Evolutionary conservation across 2,888 invertebrate species (phyloP), one percentile per base, ranked within the genome.

Genomic region (Auanema freiburgensis): DNA sequence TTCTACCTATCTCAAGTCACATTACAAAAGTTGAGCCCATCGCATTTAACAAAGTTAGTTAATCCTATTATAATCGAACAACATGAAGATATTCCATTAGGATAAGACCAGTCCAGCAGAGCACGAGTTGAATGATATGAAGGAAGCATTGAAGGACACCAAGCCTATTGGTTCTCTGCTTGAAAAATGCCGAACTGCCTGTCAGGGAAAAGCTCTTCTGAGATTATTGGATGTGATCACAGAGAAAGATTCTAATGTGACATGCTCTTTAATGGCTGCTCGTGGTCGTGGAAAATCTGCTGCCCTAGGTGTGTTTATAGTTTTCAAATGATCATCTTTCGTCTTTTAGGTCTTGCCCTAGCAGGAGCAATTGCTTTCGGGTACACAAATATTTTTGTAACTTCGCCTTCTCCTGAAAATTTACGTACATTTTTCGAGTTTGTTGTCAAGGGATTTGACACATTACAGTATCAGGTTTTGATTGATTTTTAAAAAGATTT

Each of bases 381-480:
- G 33, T 92, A 92, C 84, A 91, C 93, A 44, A 95, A 94, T 84
- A 91, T 96, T 67, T 97, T 94, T 86, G 94, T 98, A 43, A 96
- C 98, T 0, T 93, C 95, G 59, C 98, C 98, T 0, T 92, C 92
- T 84, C 97, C 98, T 0, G 98, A 98, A 85, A 98, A 99, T 87
- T 88, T 98, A 83, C 92, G 92, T 66, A 98, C 98, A 0, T 87
- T 99, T 11, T 98, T 98, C 85, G 93, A 97, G 84, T 99, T 99
- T 85, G 88, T 96, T 2, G 89, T 96, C 60, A 95, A 95, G 87
- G 94, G 89, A 4, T 85, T 87, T 79, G 94, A 97, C 85, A 92
- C 91, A 0, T 87, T 98, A 54, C 90, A 92, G 64, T 97, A 95
- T 85, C 84, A 86, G 83, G 87, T 86, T 74, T 11, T 33, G 21